Base-by-base conservation (phyloP, 92 coral and sea anemone genomes). In the Umimayanthus kanabou region DNA sequence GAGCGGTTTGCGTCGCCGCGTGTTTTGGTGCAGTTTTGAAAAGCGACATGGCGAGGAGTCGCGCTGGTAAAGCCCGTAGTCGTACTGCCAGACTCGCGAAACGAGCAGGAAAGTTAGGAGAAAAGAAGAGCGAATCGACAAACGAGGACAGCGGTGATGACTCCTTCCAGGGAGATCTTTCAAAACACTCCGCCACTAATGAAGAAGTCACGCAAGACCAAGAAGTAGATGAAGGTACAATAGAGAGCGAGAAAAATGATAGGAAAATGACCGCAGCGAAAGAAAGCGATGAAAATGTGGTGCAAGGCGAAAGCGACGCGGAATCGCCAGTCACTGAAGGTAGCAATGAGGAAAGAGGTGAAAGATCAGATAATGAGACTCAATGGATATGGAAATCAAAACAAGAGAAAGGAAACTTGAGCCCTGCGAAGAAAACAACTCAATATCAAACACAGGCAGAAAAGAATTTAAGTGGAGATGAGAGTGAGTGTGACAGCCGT, bases 171-270 rank as follows among this genome's bases (percentile, higher is more conserved):
- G 50, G 13, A 14, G n/a, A 37, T 73, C 77, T 14, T 13, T 28
- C 40, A 5, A 15, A 10, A 25, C 76, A 20, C 23, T 30, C 39
- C 23, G 23, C 22, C 42, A 3, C 5, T 9, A 15, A 39, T 1
- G 22, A n/a, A 8, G 18, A 75, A 40, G 50, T 40, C 79, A 75
- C 79, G 26, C 79, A 75, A 75, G 79, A 61, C n/a, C 25, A 61
- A 61, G 23, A 61, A 10, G 23, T 0, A 7, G 6, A 75, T 20
- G 79, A 39, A 75, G 79, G 79, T 18, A 13, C 13, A 75, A 43
- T 39, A 39, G 79, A 75, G 37, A 73, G 18, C 33, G 22, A 73
- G 3, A 18, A 13, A 37, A 28, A 73, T 18, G 15, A 6, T 75
- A 40, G 13, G 15, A 42, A 75, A 26, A 71, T 5, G 6, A 2